Evolutionary conservation across 2,888 invertebrate genomes (phyloP).

Genomic region (Gastrophysa polygoni): DNA sequence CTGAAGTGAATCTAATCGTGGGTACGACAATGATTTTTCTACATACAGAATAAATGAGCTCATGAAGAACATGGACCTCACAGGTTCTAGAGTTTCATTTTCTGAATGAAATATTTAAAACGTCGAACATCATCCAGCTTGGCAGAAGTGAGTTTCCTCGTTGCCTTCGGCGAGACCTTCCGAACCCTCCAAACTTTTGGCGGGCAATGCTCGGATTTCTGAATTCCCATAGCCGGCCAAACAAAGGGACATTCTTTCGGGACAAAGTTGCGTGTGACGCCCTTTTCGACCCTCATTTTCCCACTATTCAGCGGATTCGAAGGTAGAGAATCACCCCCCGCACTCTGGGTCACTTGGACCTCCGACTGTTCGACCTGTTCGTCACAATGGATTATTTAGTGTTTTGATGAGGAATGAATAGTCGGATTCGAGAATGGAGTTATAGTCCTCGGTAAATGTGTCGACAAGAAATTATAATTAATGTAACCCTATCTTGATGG

Average conservation of each 20-base stretch:
- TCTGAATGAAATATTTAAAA: too few species aligned
- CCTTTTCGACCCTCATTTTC: slow-evolving; percentile 42
- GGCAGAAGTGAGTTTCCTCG: not conserved
- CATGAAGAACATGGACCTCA: too few species aligned
- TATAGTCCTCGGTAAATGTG: not conserved
- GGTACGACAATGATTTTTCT: too few species aligned
- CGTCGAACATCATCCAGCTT: too few species aligned
- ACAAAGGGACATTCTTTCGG: slow-evolving; percentile 44
- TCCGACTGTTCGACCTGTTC: slow-evolving; percentile 3
- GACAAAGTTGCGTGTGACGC: slow-evolving; percentile 36
- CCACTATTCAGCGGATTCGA: slow-evolving; percentile 45
- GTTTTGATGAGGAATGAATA: slow-evolving; percentile 1
- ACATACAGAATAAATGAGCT: too few species aligned
- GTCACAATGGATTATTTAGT: slow-evolving; percentile 5
- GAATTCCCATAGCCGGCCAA: slow-evolving; percentile 44
- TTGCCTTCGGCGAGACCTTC: slow-evolving; percentile 4
- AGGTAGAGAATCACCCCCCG: slow-evolving; percentile 31
- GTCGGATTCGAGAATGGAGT: not conserved
- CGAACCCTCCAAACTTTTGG: slow-evolving; percentile 12
- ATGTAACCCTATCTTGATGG: not conserved
- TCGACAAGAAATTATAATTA: not conserved
- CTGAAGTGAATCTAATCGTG: too few species aligned
- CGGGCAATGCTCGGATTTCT: not conserved
- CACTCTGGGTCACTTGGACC: slow-evolving; percentile 12
- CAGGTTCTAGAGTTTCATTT: too few species aligned